A percentile compares a stretch with the other conserved stretches of the same genome.
Conservation (phyloP, 2,113 vertebrate genomes). For the Aptenodytes forsteri region DNA sequence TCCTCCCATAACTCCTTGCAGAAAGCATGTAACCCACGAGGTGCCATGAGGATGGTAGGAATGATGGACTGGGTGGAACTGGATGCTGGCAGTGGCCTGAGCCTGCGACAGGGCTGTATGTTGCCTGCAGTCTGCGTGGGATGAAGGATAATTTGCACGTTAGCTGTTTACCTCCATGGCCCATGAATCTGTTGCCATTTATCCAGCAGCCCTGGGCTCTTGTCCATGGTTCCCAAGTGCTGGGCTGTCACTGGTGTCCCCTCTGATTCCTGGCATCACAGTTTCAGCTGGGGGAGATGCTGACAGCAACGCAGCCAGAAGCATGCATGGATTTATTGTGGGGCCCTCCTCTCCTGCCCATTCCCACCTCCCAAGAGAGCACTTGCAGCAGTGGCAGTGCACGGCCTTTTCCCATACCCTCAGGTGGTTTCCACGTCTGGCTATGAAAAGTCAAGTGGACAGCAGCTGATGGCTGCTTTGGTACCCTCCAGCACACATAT, state of each 20-base stretch:
- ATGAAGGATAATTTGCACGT: background rate
- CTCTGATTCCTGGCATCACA: background rate
- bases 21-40: background rate
- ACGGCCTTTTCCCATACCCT: background rate
- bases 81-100: background rate
- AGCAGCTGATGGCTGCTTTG: background rate
- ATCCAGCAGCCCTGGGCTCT: background rate
- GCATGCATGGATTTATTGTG: background rate
- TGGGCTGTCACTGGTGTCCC: background rate
- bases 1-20: background rate
- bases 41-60: background rate
- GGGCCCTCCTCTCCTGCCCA: background rate
- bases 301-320: background rate
- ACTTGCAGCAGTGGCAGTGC: background rate
- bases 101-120: too few species aligned
- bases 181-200: background rate
- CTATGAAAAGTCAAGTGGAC: background rate
- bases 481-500: background rate
- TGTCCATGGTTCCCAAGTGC: background rate
- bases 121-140: rapidly evolving
- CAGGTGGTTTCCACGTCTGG: background rate
- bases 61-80: background rate
- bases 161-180: background rate
- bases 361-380: background rate
- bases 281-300: background rate